phyloP scores from a whole-genome alignment of 1,140 invertebrate genomes.

The Tachypleus tridentatus region DNA sequence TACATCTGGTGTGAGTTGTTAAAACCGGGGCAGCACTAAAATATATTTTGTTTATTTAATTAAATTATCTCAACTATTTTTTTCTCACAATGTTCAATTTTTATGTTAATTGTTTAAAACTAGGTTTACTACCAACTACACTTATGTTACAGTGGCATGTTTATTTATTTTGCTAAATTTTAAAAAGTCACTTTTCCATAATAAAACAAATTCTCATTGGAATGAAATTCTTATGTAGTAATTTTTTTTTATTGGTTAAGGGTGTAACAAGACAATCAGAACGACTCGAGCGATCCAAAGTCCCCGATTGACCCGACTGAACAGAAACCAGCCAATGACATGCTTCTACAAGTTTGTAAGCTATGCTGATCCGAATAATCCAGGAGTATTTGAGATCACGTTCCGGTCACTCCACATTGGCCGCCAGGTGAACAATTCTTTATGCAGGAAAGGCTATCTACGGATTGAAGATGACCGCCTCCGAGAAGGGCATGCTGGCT shows the following conservation, averaged over 20 bases:
- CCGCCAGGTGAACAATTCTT: not conserved
- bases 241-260: not conserved
- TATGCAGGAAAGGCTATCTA: not conserved
- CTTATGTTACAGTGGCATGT: too few relatives aligned
- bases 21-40: too few relatives aligned
- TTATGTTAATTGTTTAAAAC: too few relatives aligned
- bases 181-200: too few relatives aligned
- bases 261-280: conserved; percentile 5
- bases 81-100: too few relatives aligned
- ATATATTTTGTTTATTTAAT: too few relatives aligned
- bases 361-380: not conserved
- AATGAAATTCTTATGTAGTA: too few relatives aligned
- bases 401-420: not conserved
- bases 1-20: too few relatives aligned
- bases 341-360: conserved; percentile 4
- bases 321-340: conserved; percentile 1
- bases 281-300: conserved; percentile 1
- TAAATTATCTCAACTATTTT: too few relatives aligned
- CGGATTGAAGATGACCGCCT: not conserved
- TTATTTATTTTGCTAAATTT: too few relatives aligned
- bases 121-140: too few relatives aligned
- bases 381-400: not conserved
- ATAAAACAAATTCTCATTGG: too few relatives aligned
- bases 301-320: conserved; percentile 1
- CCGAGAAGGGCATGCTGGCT: not conserved